Conservation (phyloP, 2,888 invertebrate species). For the Belgica antarctica region DNA sequence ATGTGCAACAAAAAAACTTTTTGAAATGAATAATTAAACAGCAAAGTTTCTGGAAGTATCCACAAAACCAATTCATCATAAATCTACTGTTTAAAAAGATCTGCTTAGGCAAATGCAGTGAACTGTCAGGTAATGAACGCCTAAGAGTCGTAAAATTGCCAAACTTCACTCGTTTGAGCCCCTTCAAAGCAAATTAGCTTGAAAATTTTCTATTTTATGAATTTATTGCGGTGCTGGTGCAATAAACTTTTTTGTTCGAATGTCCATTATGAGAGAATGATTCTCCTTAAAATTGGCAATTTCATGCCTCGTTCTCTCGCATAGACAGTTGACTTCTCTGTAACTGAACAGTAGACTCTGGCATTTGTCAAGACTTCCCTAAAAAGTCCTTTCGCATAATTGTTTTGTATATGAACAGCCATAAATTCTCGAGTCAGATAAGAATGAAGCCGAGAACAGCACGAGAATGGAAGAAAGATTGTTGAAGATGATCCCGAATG, state of each 20-base stretch:
- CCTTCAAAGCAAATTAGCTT: not conserved
- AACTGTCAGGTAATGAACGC: conserved; percentile 12
- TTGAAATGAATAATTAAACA: not conserved
- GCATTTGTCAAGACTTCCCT: conserved; percentile 1
- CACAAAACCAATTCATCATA: conserved; percentile 14
- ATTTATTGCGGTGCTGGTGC: conserved; percentile 32
- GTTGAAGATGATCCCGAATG: not conserved
- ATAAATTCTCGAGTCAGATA: conserved; percentile 21
- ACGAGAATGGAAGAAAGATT: not conserved
- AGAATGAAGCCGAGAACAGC: not conserved
- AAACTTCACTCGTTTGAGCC: too few relatives aligned
- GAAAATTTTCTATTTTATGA: conserved; percentile 24
- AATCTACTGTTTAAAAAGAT: conserved; percentile 8
- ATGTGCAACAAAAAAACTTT: not conserved
- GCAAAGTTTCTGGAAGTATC: conserved; percentile 9
- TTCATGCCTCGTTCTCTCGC: conserved; percentile 31
- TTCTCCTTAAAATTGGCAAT: conserved; percentile 42
- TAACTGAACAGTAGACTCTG: conserved; percentile 1
- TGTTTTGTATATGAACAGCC: not conserved
- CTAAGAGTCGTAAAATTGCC: not conserved
- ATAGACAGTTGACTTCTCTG: conserved; percentile 24
- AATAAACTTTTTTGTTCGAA: conserved; percentile 13
- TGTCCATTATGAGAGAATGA: conserved; percentile 31
- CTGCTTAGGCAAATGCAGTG: too few relatives aligned
- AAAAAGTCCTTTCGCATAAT: conserved; percentile 16